phyloP scores from a whole-genome alignment of 2,797 vertebrate species.

The Poeciliopsis infans region DNA sequence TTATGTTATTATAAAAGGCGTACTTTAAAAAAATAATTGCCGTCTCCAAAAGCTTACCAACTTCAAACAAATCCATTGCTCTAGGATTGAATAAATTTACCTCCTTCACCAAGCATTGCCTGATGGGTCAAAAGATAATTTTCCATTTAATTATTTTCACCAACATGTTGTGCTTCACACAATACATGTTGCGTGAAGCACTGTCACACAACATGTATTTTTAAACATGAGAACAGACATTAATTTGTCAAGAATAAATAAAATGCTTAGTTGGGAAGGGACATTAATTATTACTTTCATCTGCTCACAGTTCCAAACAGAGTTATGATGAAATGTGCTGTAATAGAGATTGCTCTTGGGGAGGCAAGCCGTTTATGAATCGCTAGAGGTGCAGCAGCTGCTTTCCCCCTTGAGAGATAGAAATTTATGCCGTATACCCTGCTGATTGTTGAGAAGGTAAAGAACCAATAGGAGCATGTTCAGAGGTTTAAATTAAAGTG shows the following conservation, averaged over 20 bases:
- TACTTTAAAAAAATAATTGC: conserved; percentile 79
- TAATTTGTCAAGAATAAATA: conserved; percentile 91
- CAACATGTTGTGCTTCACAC: conserved; percentile 46
- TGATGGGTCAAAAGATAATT: conserved; percentile 85
- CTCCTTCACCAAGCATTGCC: conserved; percentile 78
- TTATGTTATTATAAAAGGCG: conserved; percentile 69
- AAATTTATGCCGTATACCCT: conserved; percentile 92
- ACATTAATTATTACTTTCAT: conserved; percentile 94
- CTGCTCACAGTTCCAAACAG: conserved; percentile 84
- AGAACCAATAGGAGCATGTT: conserved; percentile 95
- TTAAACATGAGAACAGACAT: conserved; percentile 78
- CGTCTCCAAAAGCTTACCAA: conserved; percentile 77
- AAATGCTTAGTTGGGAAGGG: conserved; percentile 88
- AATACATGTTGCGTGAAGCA: conserved; percentile 53
- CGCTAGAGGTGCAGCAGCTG: conserved; percentile 85
- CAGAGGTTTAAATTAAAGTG: conserved; percentile 99
- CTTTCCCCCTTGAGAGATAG: conserved; percentile 87
- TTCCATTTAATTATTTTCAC: conserved; percentile 84
- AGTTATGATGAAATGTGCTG: conserved; percentile 91
- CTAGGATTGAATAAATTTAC: conserved; percentile 81
- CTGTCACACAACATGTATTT: conserved; percentile 49
- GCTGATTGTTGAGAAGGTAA: conserved; percentile 96
- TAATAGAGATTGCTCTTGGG: conserved; percentile 87
- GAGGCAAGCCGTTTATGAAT: conserved; percentile 90
- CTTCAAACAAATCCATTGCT: conserved; percentile 79